phyloP scores from a whole-genome alignment of 37 sponge, comb jelly and placozoan species.

The Aplysina aerophoba region DNA sequence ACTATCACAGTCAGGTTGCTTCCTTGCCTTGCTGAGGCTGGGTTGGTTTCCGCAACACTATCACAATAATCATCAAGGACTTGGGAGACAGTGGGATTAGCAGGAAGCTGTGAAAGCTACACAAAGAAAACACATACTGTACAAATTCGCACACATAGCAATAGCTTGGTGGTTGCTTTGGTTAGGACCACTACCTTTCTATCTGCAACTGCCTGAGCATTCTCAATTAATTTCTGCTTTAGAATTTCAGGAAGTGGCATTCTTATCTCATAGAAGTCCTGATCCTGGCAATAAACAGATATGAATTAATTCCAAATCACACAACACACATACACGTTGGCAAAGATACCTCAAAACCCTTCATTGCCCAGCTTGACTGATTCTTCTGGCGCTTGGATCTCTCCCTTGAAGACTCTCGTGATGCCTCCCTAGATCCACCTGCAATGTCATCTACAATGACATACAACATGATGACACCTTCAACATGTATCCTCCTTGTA shows the following conservation, averaged over 20 bases:
- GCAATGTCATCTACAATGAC: background rate
- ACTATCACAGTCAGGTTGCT: background rate
- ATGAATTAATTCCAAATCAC: no score
- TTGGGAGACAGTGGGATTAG: conserved; percentile 9
- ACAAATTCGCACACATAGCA: background rate
- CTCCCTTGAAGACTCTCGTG: conserved; percentile 28
- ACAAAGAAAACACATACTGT: background rate
- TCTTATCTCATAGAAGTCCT: background rate
- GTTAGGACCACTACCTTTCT: background rate
- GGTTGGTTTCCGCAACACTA: background rate
- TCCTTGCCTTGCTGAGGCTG: conserved; percentile 6
- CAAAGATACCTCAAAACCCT: no score
- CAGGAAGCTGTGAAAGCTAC: background rate
- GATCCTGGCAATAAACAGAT: no score
- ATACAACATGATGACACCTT: background rate
- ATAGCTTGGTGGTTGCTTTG: background rate
- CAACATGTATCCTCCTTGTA: background rate
- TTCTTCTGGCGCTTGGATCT: conserved; percentile 4
- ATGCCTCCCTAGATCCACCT: background rate
- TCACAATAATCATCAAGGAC: conserved; percentile 19
- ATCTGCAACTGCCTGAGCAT: conserved; percentile 4
- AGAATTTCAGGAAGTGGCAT: background rate
- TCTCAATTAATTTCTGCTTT: background rate
- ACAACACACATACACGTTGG: no score
- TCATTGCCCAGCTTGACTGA: background rate